Evolutionary conservation across 1,140 invertebrate species (phyloP), one percentile per base, ranked within the genome.

Genomic region (Euwallacea similis): DNA sequence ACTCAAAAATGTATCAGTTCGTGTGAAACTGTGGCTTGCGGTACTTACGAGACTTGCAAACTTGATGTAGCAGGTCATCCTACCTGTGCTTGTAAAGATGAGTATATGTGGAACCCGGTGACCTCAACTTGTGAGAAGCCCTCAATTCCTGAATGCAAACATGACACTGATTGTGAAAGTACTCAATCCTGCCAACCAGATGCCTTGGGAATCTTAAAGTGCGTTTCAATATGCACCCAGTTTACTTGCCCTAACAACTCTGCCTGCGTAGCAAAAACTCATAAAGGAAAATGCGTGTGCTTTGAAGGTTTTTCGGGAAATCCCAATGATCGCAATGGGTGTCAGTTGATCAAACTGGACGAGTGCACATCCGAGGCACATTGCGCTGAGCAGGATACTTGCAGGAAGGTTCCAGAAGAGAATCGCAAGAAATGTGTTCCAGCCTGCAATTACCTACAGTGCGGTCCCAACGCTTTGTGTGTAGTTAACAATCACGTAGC

Each of bases 281-380:
- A 95, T 75, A 86, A 86, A 75, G 92, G 90, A 47, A 86, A 88
- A 73, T 96, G 94, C 77, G 88, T 92, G 76, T 96, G 94, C 80
- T 81, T 90, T 2, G 79, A 86, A n/a, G 92, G 92, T 3, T 95
- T 87, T 79, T 86, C 87, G 15, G 94, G 94, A 13, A 95, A 96
- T 84, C 93, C 94, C 6, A 94, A 95, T 76, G 93, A 95, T 78
- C 86, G 94, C 13, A 89, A 89, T 70, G 95, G 95, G 7, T 97
- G 95, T 77, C 85, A 88, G 71, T 86, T 86, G 9, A 79, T 88
- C 0, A 83, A 87, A 2, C 88, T 88, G 79, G 89, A 95, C 77
- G 85, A 90, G 79, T 96, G 94, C 77, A 81, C 82, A n/a, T 87
- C 87, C 42, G 91, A 95, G 81, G 88, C 87, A 54, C 90, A 95